Evolutionary conservation across 2,797 vertebrate genomes (phyloP), one percentile per base, ranked within the genome.

Genomic region (Lepus oiostolus): DNA sequence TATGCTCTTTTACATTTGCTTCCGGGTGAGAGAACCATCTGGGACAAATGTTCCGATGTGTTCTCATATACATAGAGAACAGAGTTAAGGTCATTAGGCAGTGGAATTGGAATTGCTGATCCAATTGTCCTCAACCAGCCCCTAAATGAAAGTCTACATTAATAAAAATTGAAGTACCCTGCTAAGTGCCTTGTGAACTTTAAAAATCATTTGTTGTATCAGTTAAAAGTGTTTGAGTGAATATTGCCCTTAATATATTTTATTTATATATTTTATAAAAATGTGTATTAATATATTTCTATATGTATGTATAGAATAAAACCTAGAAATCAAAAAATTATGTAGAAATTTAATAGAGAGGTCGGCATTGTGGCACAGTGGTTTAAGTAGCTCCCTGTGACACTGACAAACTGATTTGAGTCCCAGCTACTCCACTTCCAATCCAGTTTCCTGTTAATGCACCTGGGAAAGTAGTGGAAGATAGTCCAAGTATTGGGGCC

Each of bases 121-220:
- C 24, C 50, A 84, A 7, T 54, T 68, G 32, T n/a, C 68, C 81
- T 24, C 24, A 86, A 38, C 8, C 28, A 86, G 54, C 12, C 42
- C 26, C 32, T 74, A 72, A 93, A 93, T 85, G 50, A 94, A 94
- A 87, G 58, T 54, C 38, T 67, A 68, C 24, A 85, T 42, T 70
- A 50, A 63, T 22, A 65, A 68, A 32, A 80, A 67, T 52, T 11
- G 42, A 76, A 85, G n/a, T 26, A 28, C 19, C 24, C 28, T 82
- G 38, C 6, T 79, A 77, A 72, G 13, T 88, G 58, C 21, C 71
- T 50, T 76, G 26, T 30, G 75, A 93, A 85, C 22, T 62, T 89
- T 19, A 75, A 84, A 83, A 70, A 28, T 63, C 50, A 65, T 77
- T 72, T 88, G n/a, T 81, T 47, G n/a, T 13, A 75, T 63, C 54